Conservation (phyloP, 2,888 invertebrate genomes). For the Auanema sp. region DNA sequence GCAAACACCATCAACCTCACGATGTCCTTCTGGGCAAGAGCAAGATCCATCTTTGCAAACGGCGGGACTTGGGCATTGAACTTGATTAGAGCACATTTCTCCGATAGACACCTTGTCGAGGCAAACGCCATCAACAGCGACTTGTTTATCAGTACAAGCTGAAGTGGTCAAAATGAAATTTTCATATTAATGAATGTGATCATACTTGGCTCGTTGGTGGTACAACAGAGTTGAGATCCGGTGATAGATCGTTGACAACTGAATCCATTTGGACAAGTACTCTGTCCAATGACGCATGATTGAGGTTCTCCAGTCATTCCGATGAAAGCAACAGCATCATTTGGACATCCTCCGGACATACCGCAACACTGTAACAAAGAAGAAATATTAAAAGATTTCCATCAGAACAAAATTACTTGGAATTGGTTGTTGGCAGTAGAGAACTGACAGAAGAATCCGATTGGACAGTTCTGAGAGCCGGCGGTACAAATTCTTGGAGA, state of each 20-base stretch:
- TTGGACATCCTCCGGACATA: constrained; percentile 61
- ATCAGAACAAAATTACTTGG: constrained; percentile 22
- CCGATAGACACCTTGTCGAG: constrained; percentile 51
- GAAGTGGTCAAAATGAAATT: constrained; percentile 1
- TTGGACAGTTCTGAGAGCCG: constrained; percentile 57
- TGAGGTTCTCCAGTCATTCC: constrained; percentile 63
- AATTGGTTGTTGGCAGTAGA: constrained; percentile 56
- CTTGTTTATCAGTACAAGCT: constrained; percentile 58
- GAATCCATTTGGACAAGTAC: constrained; percentile 61
- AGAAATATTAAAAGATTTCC: neutral
- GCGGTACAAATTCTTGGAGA: constrained; percentile 57
- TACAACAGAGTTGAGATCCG: constrained; percentile 62
- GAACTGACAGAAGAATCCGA: constrained; percentile 62
- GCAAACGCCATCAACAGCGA: constrained; percentile 57
- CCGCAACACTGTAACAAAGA: constrained; percentile 50
- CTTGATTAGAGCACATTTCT: constrained; percentile 53
- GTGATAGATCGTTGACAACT: constrained; percentile 57
- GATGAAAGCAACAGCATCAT: constrained; percentile 61
- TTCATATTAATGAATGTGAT: constrained; percentile 7
- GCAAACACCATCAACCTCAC: constrained; percentile 49
- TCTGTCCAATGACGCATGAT: constrained; percentile 58
- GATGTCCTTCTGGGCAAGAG: constrained; percentile 51
- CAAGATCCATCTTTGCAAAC: constrained; percentile 56
- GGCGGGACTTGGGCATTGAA: constrained; percentile 53
- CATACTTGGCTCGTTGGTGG: constrained; percentile 45